Evolutionary conservation across 2,797 vertebrate species (phyloP).

Genomic region (Urosaurus nigricauda): DNA sequence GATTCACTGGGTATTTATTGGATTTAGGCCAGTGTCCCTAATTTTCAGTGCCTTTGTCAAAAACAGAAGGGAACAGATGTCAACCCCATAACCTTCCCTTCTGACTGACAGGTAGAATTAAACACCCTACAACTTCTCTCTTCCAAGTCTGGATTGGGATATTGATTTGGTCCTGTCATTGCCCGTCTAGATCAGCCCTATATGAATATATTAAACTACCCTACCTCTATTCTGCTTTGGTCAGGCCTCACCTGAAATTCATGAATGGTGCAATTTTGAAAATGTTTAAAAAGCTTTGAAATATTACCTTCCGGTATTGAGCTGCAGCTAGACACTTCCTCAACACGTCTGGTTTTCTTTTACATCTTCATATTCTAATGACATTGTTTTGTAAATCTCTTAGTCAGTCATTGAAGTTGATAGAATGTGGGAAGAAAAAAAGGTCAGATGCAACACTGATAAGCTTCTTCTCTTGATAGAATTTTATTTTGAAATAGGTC

Average conservation of each 20-base stretch:
- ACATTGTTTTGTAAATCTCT: slow-evolving; percentile 3
- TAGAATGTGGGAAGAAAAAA: slow-evolving; percentile 33
- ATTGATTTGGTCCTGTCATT: neutral
- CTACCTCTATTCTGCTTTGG: too few species aligned
- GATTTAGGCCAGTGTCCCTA: neutral
- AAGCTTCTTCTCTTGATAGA: neutral
- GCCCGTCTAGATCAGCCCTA: too few species aligned
- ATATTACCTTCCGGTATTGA: slow-evolving; percentile 18
- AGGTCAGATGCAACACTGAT: slow-evolving; percentile 26
- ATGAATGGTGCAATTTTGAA: neutral
- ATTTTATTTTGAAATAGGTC: slow-evolving; percentile 27
- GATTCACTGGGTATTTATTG: too few species aligned
- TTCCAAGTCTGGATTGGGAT: neutral
- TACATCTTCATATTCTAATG: neutral
- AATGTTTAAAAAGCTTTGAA: neutral
- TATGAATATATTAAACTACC: too few species aligned
- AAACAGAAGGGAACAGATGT: neutral
- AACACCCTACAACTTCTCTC: neutral
- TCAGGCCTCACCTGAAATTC: too few species aligned
- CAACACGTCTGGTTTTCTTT: slow-evolving; percentile 5
- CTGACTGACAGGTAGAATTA: neutral
- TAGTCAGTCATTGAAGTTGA: slow-evolving; percentile 26
- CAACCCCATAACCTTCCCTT: neutral
- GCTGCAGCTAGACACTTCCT: neutral
- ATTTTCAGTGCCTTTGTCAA: neutral